A percentile compares a stretch with the other conserved stretches of the same genome.
Evolutionary conservation across 2,797 vertebrate species (phyloP).

Genomic region (Sus cebifrons): DNA sequence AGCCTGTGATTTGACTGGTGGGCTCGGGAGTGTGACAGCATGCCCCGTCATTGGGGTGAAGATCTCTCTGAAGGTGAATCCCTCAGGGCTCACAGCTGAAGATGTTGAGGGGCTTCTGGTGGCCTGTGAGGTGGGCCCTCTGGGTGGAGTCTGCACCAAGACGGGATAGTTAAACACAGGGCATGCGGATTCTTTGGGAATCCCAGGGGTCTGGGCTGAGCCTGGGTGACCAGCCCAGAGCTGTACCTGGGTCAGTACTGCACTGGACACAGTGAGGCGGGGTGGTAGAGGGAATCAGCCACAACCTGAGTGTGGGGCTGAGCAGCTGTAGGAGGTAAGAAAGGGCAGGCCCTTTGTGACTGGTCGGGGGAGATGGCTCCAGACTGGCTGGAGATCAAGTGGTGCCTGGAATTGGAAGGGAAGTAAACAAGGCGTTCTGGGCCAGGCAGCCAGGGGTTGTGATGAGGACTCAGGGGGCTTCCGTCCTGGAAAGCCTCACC

Average conservation of each 20-base stretch:
- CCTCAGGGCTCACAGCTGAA: neutral
- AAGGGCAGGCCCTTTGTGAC: neutral
- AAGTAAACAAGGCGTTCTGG: neutral
- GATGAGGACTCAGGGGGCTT: neutral
- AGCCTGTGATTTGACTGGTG: neutral
- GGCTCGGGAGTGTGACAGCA: neutral
- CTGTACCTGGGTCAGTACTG: neutral
- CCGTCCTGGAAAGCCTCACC: neutral
- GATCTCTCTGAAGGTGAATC: neutral
- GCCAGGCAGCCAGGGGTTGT: neutral
- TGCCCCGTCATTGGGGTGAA: neutral
- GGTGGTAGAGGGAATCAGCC: no score
- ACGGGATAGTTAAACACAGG: neutral
- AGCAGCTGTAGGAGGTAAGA: neutral
- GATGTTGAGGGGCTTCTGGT: neutral
- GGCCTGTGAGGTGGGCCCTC: neutral
- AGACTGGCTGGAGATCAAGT: neutral
- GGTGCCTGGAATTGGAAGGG: neutral
- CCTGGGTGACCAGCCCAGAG: neutral
- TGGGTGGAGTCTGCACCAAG: neutral
- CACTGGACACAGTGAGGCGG: no score
- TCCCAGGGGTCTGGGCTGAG: neutral
- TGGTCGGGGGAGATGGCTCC: neutral
- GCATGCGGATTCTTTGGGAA: neutral
- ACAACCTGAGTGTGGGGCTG: neutral